Evolutionary conservation across 2,113 vertebrate genomes (phyloP), one percentile per base, ranked within the genome.

Genomic region (Mobula hypostoma): DNA sequence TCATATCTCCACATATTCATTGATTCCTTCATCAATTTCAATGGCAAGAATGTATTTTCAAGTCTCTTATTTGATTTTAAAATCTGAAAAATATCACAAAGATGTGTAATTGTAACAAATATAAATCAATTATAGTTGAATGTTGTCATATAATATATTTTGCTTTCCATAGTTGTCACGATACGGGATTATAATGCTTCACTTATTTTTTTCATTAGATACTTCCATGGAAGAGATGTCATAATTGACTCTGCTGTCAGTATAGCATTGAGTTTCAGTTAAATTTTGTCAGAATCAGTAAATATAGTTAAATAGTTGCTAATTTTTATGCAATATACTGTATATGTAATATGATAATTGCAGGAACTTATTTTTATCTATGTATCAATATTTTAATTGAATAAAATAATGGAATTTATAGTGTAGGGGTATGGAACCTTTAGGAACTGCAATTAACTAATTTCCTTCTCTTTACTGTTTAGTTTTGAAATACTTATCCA

Each of bases 171-270:
- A 21, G 87, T 32, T 90, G 87, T 90, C 87, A 68, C 32, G 61
- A 68, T 15, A 68, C 7, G 15, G 87, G n/a, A 12, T 68, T 90
- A 68, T 68, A 68, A 90, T 19, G 17, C 63, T 90, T 68, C 2
- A 68, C 66, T 90, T 88, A 88, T 66, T 91, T 68, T 77, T 91
- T 70, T 70, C n/a, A 91, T 91, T 36, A 70, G 88, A 70, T 91
- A 21, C n/a, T 91, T 36, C 27, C 88, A 91, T 40, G 36, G 88
- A 70, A 66, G 2, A 63, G 5, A 12, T 68, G n/a, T 91, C n/a
- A 70, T 40, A 21, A 63, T 70, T 66, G 61, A 91, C 32, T 36
- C 1, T 32, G n/a, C 70, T 19, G 72, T 74, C 72, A 74, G 72
- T 4, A 74, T 19, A 68, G 17, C 66, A 63, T 68, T 63, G 29